These are phyloP conservation scores for Caenorhabditis macrosperma DNA, from an alignment of 2,888 invertebrate genomes.

Conservation along the genomic window DNA sequence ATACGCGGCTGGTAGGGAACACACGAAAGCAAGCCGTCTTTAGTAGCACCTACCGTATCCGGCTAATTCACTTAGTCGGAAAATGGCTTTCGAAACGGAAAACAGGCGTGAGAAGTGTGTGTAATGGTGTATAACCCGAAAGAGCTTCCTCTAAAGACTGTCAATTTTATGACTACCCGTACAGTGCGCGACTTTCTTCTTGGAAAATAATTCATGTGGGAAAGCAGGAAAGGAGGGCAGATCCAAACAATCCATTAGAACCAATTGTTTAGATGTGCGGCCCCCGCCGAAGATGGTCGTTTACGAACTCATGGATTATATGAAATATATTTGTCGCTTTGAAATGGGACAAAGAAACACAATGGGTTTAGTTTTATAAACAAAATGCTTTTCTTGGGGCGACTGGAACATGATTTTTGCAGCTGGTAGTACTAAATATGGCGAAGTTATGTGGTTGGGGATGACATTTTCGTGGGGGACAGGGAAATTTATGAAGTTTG, in stretches of 20 bases:
- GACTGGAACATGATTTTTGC: background rate
- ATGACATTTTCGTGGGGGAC: too few relatives aligned
- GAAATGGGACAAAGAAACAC: too few relatives aligned
- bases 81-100: conserved; percentile 13
- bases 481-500: background rate
- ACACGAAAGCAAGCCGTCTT: too few relatives aligned
- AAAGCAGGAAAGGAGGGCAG: too few relatives aligned
- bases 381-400: background rate
- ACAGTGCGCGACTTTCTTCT: too few relatives aligned
- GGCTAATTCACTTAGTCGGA: background rate
- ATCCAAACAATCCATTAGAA: too few relatives aligned
- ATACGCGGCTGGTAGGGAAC: too few relatives aligned
- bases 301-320: conserved; percentile 47
- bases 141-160: too few relatives aligned
- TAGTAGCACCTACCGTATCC: background rate
- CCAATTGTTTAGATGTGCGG: conserved; percentile 12
- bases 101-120: background rate
- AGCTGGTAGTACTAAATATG: background rate
- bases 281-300: conserved; percentile 24
- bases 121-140: too few relatives aligned
- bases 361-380: conserved; percentile 11
- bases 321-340: conserved; percentile 15
- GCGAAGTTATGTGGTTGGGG: too few relatives aligned
- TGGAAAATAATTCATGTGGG: too few relatives aligned
- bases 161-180: too few relatives aligned